Base-by-base conservation (phyloP, 2,888 invertebrate genomes). In the Clanis bilineata region DNA sequence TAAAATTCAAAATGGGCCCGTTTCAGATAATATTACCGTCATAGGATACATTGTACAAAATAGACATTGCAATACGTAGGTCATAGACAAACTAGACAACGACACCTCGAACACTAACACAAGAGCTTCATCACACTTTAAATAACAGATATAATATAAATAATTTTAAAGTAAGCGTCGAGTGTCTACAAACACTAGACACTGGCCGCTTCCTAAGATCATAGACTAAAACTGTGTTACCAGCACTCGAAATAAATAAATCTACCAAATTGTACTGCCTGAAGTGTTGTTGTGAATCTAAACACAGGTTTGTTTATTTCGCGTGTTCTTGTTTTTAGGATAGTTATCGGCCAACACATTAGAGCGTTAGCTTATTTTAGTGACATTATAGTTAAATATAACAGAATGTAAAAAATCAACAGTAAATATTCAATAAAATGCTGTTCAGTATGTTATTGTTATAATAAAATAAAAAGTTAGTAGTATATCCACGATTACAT, bases 321-420 rank as follows among this genome's bases (percentile, higher is more conserved):
- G 51, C 21, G 51, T 51, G 47, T 47, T 51, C 18, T 58, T 47
- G 25, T 58, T 47, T 25, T 68, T 78, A 77, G 75, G 65, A 73
- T 76, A 78, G 73, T 71, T 72, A 79, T 79, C 73, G 79, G 82
- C 83, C 82, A 85, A 77, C 79, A 86, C 79, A 76, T 69, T 75
- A 74, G 80, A 76, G 76, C 85, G 82, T 86, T 89, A 91, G 88
- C 85, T 90, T 90, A 87, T 90, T 87, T 92, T 92, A 92, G 92
- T 91, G 92, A 92, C 92, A 92, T 87, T 70, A 77, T 90, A 90
- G 91, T 86, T 88, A 83, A 85, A 86, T 82, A 80, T 81, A 67
- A 63, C 58, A 44, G 83, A 82, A 86, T 86, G 81, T 78, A 72
- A 79, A 82, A 79, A 78, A 80, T 76, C 79, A 77, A 74, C 76